Base-by-base conservation (phyloP, 2,888 invertebrate genomes). In the Invenusta paracnida region DNA sequence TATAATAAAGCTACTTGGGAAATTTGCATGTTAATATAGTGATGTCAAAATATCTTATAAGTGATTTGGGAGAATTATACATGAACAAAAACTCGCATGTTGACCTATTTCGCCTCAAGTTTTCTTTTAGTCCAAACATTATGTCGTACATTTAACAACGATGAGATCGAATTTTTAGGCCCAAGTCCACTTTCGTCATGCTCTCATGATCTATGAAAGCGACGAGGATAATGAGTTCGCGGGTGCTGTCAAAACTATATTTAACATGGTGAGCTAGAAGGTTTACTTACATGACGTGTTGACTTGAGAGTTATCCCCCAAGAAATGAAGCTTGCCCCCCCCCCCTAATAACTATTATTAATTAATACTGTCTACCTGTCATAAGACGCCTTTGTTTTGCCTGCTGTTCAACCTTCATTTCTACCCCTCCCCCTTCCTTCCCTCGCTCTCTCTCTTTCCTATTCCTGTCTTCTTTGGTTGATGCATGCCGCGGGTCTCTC, bases 111-210 rank as follows among this genome's bases (percentile, higher is more conserved):
- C n/a, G n/a, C n/a, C n/a, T n/a, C n/a, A n/a, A n/a, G n/a, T n/a
- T n/a, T n/a, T n/a, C n/a, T n/a, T n/a, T n/a, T n/a, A n/a, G n/a
- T n/a, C n/a, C n/a, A n/a, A n/a, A n/a, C n/a, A n/a, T n/a, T n/a
- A n/a, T 48, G 48, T 48, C 48, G 17, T 17, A 11, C 5, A 48
- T 48, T 48, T 5, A 48, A 48, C 48, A 48, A 48, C 5, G 48
- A 11, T 48, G 48, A 48, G n/a, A 48, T 48, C 17, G 17, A 11
- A 48, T 23, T 23, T 25, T 73, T 73, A 73, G 73, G 73, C 73
- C 73, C 73, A 73, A 73, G 11, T 73, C 73, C 73, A 73, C 23
- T 73, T 73, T 73, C 73, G 73, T 23, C 73, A 73, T 73, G 73
- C 73, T 25, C 73, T 73, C 23, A 73, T 73, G 73, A 73, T 73